Percentiles rank a stretch among this genome's conserved stretches.
These are phyloP conservation scores for Tetramorium simillimum DNA, from an alignment of 1,140 invertebrate species.

Conservation along the genomic window DNA sequence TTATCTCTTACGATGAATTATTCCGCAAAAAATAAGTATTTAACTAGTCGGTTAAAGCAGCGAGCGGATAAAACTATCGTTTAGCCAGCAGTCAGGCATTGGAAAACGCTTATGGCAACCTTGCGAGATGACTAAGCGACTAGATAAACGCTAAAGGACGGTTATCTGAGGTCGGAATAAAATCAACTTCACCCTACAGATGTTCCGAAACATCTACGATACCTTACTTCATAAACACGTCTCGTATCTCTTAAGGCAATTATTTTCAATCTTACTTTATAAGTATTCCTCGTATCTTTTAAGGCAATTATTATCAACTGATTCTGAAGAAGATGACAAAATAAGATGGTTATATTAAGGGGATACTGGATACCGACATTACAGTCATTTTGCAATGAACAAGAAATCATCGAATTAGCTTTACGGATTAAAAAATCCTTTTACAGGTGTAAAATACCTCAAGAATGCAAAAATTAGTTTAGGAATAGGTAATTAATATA, in stretches of 20 bases:
- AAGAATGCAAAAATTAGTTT: too few relatives aligned
- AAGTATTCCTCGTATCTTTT: background rate
- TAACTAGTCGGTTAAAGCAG: conserved; percentile 41
- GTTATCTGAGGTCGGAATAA: conserved; percentile 65
- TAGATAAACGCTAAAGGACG: conserved; percentile 79
- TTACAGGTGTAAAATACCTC: too few relatives aligned
- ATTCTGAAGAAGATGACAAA: background rate
- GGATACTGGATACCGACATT: too few relatives aligned
- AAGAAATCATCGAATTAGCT: too few relatives aligned
- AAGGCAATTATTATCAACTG: background rate
- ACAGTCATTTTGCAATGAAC: too few relatives aligned
- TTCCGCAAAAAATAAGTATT: conserved; percentile 30
- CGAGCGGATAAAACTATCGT: conserved; percentile 55
- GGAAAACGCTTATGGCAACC: conserved; percentile 80
- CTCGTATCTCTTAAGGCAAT: background rate
- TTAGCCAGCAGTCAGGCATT: conserved; percentile 72
- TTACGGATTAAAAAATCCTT: too few relatives aligned
- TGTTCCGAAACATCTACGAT: conserved; percentile 55
- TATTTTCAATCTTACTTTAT: conserved; percentile 11
- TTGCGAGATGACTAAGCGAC: conserved; percentile 73
- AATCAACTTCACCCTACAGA: conserved; percentile 48
- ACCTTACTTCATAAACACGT: conserved; percentile 21
- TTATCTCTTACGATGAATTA: background rate
- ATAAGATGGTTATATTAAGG: background rate
- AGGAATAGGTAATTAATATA: too few relatives aligned